These are phyloP conservation scores for Scolopax rusticola DNA, from an alignment of 2,797 vertebrate genomes.

Conservation along the genomic window DNA sequence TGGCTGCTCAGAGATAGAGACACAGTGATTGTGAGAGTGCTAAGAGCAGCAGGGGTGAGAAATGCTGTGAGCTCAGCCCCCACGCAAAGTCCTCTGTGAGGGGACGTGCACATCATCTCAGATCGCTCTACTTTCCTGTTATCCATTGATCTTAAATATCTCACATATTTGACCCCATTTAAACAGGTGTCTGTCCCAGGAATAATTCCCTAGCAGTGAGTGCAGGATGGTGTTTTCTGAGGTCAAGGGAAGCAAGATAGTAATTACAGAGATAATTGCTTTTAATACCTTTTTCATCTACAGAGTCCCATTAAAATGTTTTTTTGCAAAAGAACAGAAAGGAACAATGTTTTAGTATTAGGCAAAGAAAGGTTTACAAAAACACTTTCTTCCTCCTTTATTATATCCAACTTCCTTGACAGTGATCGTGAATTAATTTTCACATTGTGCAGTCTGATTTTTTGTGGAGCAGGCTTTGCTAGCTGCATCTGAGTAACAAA, in stretches of 20 bases:
- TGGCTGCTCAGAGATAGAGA: neutral
- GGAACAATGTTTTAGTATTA: conserved; percentile 52
- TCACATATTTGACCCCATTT: conserved; percentile 25
- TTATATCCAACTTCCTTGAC: conserved; percentile 30
- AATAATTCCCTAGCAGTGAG: conserved; percentile 5
- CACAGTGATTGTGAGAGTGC: neutral
- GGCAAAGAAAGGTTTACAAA: conserved; percentile 34
- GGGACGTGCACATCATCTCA: neutral
- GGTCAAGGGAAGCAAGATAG: conserved; percentile 42
- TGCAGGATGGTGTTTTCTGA: conserved; percentile 7
- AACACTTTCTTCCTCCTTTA: conserved; percentile 34
- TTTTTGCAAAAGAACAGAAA: conserved; percentile 38
- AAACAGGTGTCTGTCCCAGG: neutral
- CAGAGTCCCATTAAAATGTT: conserved; percentile 51
- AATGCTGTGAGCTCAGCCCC: neutral
- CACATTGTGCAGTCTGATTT: neutral
- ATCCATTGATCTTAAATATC: neutral
- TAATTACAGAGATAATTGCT: conserved; percentile 67
- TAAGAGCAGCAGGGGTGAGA: conserved; percentile 4
- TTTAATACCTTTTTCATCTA: conserved; percentile 60
- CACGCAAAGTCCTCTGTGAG: neutral
- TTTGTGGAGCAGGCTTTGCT: neutral
- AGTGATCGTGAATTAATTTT: conserved; percentile 40
- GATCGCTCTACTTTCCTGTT: neutral
- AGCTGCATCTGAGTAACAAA: neutral